Evolutionary conservation across 2,888 invertebrate genomes (phyloP), one percentile per base, ranked within the genome.

Genomic region (Diaprepes abbreviatus): DNA sequence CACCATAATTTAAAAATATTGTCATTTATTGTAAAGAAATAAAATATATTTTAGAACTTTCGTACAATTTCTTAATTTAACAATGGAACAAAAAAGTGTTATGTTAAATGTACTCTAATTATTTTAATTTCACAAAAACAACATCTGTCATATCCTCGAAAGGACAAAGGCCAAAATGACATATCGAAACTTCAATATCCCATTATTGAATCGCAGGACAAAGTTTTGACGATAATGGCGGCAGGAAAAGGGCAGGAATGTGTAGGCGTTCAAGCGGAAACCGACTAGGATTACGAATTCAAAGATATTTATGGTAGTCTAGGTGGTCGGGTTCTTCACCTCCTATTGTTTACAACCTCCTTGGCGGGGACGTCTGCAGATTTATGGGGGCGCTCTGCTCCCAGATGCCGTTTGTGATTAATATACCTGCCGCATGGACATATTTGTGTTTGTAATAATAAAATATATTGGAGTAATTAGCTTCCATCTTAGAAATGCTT

Each of bases 291-390:
- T 83, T 83, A 83, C 82, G 79, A 79, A 83, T 82, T 81, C 80
- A 73, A 76, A 78, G 81, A 83, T 83, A 83, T 84, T 84, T 83
- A 84, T 83, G 83, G 80, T 80, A 79, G 81, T 82, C 82, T 81
- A 80, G 77, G 82, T 82, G 82, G 81, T 81, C 76, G 79, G 81
- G 82, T 80, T 81, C 80, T 81, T 80, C 82, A 81, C 82, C 83
- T 82, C 78, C 79, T 74, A 84, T 84, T 84, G 84, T 84, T 84
- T 84, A 84, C 83, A 57, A 21, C 70, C 70, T 80, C 81, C 82
- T 75, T 81, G 83, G 80, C 80, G 80, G 81, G 82, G 83, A 83
- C 83, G 82, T 82, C 80, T 82, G 78, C 75, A 82, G 81, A 83
- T 83, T 83, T 83, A 83, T 83, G 79, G 35, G 52, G 67, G 68